A percentile compares a stretch with the other conserved stretches of the same genome.
Evolutionary conservation across 2,797 vertebrate species (phyloP).

Genomic region (Cossypha dichroa): DNA sequence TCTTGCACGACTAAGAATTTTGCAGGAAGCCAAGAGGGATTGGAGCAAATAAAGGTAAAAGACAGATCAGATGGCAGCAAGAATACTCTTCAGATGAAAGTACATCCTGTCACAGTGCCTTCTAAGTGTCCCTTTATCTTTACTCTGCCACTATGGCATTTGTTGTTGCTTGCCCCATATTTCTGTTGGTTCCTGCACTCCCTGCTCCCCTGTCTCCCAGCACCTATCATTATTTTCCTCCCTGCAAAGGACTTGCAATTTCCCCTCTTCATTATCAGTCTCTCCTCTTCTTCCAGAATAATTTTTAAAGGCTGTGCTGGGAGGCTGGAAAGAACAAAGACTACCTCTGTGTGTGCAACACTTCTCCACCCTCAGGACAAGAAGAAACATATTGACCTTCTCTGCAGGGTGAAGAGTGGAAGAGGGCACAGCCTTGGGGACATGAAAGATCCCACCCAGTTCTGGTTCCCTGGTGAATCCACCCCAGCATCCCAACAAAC

Average conservation of each 20-base stretch:
- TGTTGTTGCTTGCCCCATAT: neutral
- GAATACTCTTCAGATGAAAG: neutral
- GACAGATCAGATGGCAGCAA: neutral
- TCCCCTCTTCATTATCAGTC: neutral
- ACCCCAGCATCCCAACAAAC: too few relatives aligned
- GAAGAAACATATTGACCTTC: neutral
- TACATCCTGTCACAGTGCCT: neutral
- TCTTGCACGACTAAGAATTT: neutral
- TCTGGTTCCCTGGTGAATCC: neutral
- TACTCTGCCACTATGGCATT: neutral
- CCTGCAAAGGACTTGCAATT: neutral
- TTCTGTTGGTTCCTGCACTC: neutral
- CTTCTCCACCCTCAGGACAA: neutral
- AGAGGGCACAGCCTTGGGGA: neutral
- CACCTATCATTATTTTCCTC: neutral
- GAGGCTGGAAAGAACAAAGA: neutral
- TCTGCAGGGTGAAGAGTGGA: neutral
- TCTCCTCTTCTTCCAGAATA: neutral
- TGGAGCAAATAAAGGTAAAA: neutral
- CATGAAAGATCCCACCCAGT: accelerated
- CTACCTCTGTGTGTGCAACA: accelerated
- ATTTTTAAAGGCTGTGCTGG: neutral
- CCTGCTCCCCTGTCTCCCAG: neutral
- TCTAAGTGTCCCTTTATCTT: accelerated
- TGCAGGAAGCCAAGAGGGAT: neutral